A percentile compares a stretch with the other conserved stretches of the same genome.
Conservation (phyloP, 2,888 invertebrate species). For the Melangyna quadrimaculata region DNA sequence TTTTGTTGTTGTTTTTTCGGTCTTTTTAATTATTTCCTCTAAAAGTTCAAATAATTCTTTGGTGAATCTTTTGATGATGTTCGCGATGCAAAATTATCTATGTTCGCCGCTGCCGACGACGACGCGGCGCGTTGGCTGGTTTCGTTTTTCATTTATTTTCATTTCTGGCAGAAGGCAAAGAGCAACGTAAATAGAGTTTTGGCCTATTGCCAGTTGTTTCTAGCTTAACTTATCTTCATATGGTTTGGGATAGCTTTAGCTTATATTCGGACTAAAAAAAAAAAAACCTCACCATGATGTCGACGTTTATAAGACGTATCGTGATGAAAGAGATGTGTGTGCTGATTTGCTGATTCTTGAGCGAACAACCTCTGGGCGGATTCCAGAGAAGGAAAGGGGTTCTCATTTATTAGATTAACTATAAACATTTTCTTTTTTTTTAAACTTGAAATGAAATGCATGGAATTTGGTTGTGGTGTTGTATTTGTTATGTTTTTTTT, state of each 20-base stretch:
- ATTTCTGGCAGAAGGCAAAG: constrained; percentile 56
- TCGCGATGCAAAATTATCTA: constrained; percentile 29
- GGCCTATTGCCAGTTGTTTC: constrained; percentile 50
- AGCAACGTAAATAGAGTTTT: constrained; percentile 69
- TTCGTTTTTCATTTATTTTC: constrained; percentile 50
- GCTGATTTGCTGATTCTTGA: constrained; percentile 30
- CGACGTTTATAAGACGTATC: background rate
- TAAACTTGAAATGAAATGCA: constrained; percentile 70
- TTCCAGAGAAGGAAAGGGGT: constrained; percentile 14
- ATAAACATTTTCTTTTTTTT: constrained; percentile 34
- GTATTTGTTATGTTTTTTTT: background rate
- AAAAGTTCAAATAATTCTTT: constrained; percentile 60
- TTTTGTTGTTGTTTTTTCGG: background rate
- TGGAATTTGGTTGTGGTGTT: constrained; percentile 48
- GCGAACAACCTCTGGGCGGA: constrained; percentile 22
- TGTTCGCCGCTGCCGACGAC: background rate
- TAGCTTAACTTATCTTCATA: constrained; percentile 41
- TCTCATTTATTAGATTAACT: constrained; percentile 11
- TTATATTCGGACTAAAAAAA: constrained; percentile 12
- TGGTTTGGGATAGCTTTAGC: constrained; percentile 15
- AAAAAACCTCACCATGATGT: background rate
- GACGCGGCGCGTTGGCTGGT: background rate
- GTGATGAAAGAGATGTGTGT: constrained; percentile 21
- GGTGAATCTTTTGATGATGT: constrained; percentile 51
- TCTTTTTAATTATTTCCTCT: constrained; percentile 14